These are phyloP conservation scores for Siphamia tubifer DNA, from an alignment of 2,113 vertebrate genomes.

Conservation along the genomic window DNA sequence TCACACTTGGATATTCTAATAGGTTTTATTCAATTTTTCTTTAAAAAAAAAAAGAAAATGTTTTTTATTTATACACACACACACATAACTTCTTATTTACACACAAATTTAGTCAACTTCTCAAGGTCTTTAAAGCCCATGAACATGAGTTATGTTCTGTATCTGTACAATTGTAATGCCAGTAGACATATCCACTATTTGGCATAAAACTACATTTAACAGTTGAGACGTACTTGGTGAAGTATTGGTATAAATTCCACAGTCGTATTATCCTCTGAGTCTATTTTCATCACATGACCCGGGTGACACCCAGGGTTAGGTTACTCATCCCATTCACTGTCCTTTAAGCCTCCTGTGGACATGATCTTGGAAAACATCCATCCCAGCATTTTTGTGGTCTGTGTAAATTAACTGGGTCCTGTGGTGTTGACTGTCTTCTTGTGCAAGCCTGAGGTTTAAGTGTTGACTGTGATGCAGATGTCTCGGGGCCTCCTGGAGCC, in stretches of 20 bases:
- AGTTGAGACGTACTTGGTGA: too few relatives aligned
- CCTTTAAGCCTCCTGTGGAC: neutral
- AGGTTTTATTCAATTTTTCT: too few relatives aligned
- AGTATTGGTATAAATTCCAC: too few relatives aligned
- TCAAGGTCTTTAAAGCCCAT: too few relatives aligned
- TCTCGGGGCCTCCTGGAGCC: slow-evolving; percentile 56
- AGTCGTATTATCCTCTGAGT: too few relatives aligned
- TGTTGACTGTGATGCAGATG: slow-evolving; percentile 38
- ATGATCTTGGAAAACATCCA: slow-evolving; percentile 18
- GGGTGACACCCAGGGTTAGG: neutral
- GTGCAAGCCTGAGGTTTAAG: slow-evolving; percentile 50
- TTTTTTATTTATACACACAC: too few relatives aligned
- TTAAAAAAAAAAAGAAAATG: too few relatives aligned
- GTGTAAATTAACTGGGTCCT: slow-evolving; percentile 24
- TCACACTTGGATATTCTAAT: too few relatives aligned
- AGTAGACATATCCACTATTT: slow-evolving; percentile 3
- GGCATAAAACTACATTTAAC: neutral
- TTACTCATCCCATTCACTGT: slow-evolving; percentile 7
- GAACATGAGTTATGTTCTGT: too few relatives aligned
- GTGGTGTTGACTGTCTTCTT: slow-evolving; percentile 42
- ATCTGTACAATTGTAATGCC: neutral
- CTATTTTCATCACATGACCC: too few relatives aligned
- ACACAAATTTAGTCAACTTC: too few relatives aligned
- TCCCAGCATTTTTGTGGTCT: slow-evolving; percentile 18
- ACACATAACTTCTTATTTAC: too few relatives aligned